A percentile compares a stretch with the other conserved stretches of the same genome.
Evolutionary conservation across 2,797 vertebrate genomes (phyloP).

Genomic region (Apodemus agrarius): DNA sequence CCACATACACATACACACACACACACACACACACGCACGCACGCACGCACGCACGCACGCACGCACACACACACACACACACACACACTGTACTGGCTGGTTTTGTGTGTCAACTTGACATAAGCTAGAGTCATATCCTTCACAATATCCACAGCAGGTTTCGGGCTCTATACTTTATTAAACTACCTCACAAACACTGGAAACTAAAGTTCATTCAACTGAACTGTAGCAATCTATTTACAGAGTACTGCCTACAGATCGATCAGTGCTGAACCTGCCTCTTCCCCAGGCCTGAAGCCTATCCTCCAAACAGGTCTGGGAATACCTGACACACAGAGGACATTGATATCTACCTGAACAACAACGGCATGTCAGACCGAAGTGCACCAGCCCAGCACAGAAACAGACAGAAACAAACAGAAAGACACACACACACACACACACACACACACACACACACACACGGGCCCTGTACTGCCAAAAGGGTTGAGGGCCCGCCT

Average conservation of each 20-base stretch:
- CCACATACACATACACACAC: neutral
- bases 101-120: too few relatives aligned
- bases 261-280: neutral
- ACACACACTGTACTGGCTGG: too few relatives aligned
- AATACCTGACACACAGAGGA: neutral
- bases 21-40: neutral
- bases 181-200: constrained; percentile 51
- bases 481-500: neutral
- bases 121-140: too few relatives aligned
- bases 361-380: neutral
- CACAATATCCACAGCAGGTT: neutral
- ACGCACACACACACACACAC: too few relatives aligned
- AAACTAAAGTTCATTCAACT: constrained; percentile 54
- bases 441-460: constrained; percentile 7
- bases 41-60: too few relatives aligned
- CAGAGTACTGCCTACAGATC: constrained; percentile 3
- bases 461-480: neutral
- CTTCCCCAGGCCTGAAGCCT: neutral
- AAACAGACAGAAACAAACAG: neutral
- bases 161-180: constrained; percentile 74
- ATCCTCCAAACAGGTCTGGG: neutral
- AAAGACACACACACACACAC: neutral
- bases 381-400: neutral
- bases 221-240: constrained; percentile 56
- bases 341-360: neutral